phyloP scores from a whole-genome alignment of 2,113 vertebrate species.

The Canis aureus region DNA sequence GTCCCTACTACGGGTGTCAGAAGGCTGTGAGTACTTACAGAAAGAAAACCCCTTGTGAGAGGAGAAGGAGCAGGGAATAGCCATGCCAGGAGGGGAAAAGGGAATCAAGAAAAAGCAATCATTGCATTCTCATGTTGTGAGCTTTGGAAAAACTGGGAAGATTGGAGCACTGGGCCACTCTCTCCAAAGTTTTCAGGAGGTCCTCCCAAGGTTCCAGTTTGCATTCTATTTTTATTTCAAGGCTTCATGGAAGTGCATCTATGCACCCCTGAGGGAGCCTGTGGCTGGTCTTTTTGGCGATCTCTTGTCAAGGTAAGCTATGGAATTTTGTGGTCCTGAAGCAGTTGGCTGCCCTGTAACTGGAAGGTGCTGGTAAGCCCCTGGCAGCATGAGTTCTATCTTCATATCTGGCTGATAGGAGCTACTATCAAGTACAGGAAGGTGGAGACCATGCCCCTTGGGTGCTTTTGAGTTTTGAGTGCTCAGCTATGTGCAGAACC shows the following conservation, averaged over 20 bases:
- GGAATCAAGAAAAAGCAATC: background rate
- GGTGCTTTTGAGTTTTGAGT: background rate
- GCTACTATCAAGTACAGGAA: background rate
- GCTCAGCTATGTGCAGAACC: background rate
- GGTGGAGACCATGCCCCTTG: rapidly evolving
- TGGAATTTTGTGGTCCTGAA: background rate
- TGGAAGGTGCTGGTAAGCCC: background rate
- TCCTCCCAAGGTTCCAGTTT: background rate
- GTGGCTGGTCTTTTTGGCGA: background rate
- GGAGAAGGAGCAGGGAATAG: background rate
- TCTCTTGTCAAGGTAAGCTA: background rate
- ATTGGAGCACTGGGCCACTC: background rate
- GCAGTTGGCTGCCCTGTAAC: background rate
- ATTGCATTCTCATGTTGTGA: background rate
- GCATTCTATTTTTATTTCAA: background rate
- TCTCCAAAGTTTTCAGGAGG: background rate
- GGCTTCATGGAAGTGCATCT: background rate
- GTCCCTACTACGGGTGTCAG: background rate
- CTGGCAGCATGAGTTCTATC: background rate
- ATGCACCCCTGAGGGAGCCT: background rate
- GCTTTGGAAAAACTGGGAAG: background rate
- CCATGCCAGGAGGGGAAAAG: rapidly evolving
- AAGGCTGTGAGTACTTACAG: background rate
- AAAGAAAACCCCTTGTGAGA: background rate
- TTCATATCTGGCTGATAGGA: background rate